Base-by-base conservation (phyloP, 2,113 vertebrate genomes). In the Strigops habroptila region DNA sequence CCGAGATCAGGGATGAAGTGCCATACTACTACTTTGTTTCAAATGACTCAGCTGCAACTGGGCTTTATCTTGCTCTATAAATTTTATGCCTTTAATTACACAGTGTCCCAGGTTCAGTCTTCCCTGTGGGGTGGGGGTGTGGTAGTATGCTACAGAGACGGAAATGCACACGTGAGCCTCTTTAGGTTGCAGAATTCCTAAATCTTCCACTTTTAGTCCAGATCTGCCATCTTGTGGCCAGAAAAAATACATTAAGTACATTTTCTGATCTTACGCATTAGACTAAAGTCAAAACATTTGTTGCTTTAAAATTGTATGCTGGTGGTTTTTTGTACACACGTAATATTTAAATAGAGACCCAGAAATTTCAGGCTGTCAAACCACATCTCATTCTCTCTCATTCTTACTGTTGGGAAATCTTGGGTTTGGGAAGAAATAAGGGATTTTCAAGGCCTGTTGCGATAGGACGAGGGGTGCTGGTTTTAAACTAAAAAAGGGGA, bases 281-380 rank as follows among this genome's bases (percentile, higher is more conserved):
- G n/a, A 53, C 24, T 67, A 6, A 80, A 69, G 23, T 52, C 14
- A 92, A 77, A 88, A 51, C 7, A 63, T 23, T 7, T 0, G 1
- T 57, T 84, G n/a, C 31, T 90, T 80, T 69, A n/a, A 83, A 95
- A 86, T 12, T 27, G 18, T 43, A 9, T 49, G 8, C 19, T 57
- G 6, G 0, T 1, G 2, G 0, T 19, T 60, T 39, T 82, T 53
- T 55, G 4, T 44, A 35, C 8, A 43, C 16, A 48, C 35, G 13
- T 49, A 57, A 39, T 77, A 62, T 62, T 65, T 75, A 37, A 85
- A 75, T 52, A 69, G 27, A 82, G 35, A 51, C 12, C 6, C 23
- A 57, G 21, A 52, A 84, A 48, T 86, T 53, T 83, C 44, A 86
- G 39, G 23, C 23, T 69, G 33, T 75, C 51, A 49, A 1, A 73